Conservation (phyloP, 2,113 vertebrate species). For the Scophthalmus maximus region DNA sequence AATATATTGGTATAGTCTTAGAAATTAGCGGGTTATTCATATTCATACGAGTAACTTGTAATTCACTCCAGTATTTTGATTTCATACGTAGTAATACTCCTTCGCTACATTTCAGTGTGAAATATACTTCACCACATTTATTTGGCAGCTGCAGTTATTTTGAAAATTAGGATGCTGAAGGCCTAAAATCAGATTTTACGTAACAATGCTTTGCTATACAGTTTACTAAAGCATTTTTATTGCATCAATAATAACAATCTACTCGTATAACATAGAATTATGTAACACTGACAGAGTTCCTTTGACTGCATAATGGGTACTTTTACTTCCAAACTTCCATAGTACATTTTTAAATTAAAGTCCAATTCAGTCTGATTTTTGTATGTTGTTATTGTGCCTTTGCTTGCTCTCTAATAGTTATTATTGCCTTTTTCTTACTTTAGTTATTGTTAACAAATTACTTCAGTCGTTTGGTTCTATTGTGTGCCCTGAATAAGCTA, state of each 20-base stretch:
- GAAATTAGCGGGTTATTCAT: too few relatives aligned
- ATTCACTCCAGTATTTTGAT: background rate
- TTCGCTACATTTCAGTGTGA: too few relatives aligned
- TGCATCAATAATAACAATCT: background rate
- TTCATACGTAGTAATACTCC: too few relatives aligned
- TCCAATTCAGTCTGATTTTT: background rate
- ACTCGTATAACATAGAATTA: background rate
- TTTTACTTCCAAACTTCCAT: background rate
- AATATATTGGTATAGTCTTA: too few relatives aligned
- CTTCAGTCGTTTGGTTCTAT: too few relatives aligned
- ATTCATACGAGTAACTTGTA: background rate
- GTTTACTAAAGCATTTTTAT: background rate
- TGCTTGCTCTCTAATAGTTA: background rate
- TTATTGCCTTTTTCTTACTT: background rate
- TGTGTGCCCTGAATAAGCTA: too few relatives aligned
- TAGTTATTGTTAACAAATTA: background rate
- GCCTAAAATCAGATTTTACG: background rate
- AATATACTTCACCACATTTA: background rate
- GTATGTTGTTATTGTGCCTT: background rate
- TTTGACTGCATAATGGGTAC: background rate
- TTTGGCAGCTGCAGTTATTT: background rate
- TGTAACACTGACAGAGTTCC: background rate
- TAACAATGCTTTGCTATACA: background rate
- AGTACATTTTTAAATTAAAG: too few relatives aligned
- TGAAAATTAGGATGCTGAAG: background rate